Evolutionary conservation across 2,888 invertebrate species (phyloP), one percentile per base, ranked within the genome.

Genomic region (Trichopria drosophilae): DNA sequence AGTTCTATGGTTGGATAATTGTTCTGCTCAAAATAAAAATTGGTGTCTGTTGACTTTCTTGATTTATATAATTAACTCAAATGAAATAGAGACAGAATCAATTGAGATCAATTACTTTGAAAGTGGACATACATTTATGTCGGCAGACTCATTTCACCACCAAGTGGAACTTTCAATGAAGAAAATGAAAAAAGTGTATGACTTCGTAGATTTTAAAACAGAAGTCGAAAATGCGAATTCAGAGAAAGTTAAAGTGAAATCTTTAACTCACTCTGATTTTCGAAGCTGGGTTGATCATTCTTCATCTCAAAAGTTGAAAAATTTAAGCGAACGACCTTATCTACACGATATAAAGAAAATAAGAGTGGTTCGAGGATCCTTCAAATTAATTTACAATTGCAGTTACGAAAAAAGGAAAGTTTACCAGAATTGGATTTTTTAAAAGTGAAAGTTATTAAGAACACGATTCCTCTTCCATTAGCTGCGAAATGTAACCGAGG

Each of bases 161-260:
- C 53, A 49, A 20, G 49, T 50, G 9, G 49, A 53, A 37, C 34
- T 50, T 20, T 40, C 50, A 12, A 31, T 50, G 31, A 46, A 49
- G n/a, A 35, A 29, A 41, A 15, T 41, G 37, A 45, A 41, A 13
- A 42, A 20, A 9, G 29, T 41, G 5, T 46, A 37, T 18, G 46
- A 46, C 19, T 46, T 26, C 20, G 28, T 9, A 9, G 35, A 36
- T 46, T 32, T 40, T 15, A 20, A 44, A 34, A 24, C 20, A 9
- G n/a, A 20, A 9, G 44, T 44, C 5, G 13, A 13, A n/a, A 13
- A 39, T 4, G 43, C 43, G 4, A 44, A 50, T 43, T 36, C 36
- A 2, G 43, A 43, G 5, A 50, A 43, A 6, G 36, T 23, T 4
- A 28, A 19, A 26, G 45, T 45, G 12, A 19, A 23, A 16, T 36